A percentile compares a stretch with the other conserved stretches of the same genome.
Evolutionary conservation across 2,797 vertebrate genomes (phyloP).

Genomic region (Buphagus erythrorhynchus): DNA sequence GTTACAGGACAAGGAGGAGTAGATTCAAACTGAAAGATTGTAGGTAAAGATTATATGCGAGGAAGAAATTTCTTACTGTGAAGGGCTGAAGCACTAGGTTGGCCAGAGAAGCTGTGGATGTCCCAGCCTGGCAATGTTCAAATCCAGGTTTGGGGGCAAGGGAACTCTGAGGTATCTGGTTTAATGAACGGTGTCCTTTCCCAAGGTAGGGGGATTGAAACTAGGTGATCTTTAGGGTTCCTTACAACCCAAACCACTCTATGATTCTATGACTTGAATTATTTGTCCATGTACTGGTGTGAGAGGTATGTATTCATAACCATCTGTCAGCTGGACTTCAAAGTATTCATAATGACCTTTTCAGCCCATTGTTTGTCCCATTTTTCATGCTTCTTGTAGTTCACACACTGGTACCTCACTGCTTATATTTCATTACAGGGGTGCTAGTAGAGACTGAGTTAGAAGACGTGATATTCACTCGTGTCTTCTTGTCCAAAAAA

Average conservation of each 20-base stretch:
- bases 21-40: background rate
- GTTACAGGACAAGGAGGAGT: background rate
- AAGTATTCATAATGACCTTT: background rate
- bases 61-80: background rate
- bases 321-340: background rate
- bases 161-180: background rate
- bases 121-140: background rate
- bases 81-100: background rate
- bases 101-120: background rate
- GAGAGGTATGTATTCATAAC: background rate
- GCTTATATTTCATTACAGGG: background rate
- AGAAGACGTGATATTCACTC: background rate
- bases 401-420: background rate
- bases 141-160: background rate
- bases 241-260: background rate
- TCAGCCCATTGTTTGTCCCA: background rate
- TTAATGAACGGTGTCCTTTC: accelerated
- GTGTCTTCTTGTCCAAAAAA: background rate
- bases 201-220: background rate
- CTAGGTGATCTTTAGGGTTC: too few species aligned
- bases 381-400: background rate
- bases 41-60: background rate
- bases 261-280: background rate
- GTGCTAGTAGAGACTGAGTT: too few species aligned
- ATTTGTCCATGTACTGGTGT: background rate